phyloP scores from a whole-genome alignment of 1,140 invertebrate species.

The Pseudomyrmex flavicornis region DNA sequence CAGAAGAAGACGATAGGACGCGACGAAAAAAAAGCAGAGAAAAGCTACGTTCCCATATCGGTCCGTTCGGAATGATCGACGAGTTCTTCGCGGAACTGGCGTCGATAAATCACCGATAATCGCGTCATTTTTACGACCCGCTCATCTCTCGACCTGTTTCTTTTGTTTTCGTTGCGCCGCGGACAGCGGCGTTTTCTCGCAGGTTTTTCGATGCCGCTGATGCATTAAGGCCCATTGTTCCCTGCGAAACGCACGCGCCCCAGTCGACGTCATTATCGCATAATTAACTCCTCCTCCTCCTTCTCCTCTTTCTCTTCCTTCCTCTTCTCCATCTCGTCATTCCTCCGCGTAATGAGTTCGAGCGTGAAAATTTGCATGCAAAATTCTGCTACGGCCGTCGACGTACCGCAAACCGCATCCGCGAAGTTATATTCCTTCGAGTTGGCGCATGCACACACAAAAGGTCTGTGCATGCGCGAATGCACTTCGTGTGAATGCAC shows the following conservation, averaged over 20 bases:
- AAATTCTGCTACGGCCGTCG: conserved; percentile 10
- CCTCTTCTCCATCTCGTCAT: background rate
- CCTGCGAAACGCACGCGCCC: conserved; percentile 19
- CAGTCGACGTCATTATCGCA: conserved; percentile 58
- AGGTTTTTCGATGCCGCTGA: background rate
- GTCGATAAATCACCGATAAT: conserved; percentile 68
- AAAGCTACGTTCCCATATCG: background rate
- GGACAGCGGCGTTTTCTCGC: background rate
- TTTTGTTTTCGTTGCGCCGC: conserved; percentile 54
- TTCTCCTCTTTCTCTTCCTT: too few species aligned
- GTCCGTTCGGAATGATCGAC: conserved; percentile 54
- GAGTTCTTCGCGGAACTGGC: conserved; percentile 67
- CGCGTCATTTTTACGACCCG: background rate
- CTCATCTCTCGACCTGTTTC: background rate
- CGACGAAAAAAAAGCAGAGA: background rate
- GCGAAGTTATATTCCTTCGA: conserved; percentile 19
- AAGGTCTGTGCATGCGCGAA: conserved; percentile 3
- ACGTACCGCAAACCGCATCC: conserved; percentile 30
- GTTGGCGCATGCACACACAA: background rate
- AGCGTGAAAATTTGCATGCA: conserved; percentile 58
- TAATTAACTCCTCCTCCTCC: conserved; percentile 54
- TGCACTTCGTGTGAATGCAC: conserved; percentile 26
- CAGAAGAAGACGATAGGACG: conserved; percentile 38
- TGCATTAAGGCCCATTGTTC: conserved; percentile 47
- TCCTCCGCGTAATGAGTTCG: conserved; percentile 37